phyloP scores from a whole-genome alignment of 2,888 invertebrate genomes.

The Tachina lurida region DNA sequence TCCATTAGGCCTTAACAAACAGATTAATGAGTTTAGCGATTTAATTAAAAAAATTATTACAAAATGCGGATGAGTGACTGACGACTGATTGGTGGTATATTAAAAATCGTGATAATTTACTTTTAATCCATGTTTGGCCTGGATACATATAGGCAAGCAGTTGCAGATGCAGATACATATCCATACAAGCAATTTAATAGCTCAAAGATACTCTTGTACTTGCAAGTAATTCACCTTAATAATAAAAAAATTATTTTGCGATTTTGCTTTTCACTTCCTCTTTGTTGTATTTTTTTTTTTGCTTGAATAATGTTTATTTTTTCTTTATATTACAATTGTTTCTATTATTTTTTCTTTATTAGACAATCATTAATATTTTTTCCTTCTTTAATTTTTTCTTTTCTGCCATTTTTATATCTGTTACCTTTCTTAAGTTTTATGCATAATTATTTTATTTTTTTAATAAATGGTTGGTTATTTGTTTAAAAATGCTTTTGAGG shows the following conservation, averaged over 20 bases:
- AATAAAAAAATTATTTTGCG: constrained; percentile 24
- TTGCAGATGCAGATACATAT: neutral
- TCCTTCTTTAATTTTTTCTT: constrained; percentile 25
- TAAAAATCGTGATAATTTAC: constrained; percentile 33
- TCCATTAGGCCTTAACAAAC: constrained; percentile 10
- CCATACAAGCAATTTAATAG: constrained; percentile 15
- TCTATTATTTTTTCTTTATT: constrained; percentile 25
- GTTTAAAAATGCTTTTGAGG: constrained; percentile 10
- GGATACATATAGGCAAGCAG: constrained; percentile 4
- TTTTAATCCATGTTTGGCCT: constrained; percentile 61
- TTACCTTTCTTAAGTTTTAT: constrained; percentile 19
- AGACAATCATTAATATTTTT: constrained; percentile 36
- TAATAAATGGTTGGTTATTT: constrained; percentile 40
- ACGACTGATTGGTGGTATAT: neutral
- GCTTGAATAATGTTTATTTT: constrained; percentile 19
- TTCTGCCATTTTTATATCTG: constrained; percentile 13
- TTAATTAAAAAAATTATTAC: constrained; percentile 20
- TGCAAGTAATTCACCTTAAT: constrained; percentile 39
- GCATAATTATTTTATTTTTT: constrained; percentile 36
- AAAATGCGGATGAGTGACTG: constrained; percentile 13
- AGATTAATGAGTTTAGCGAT: constrained; percentile 4
- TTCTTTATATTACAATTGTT: constrained; percentile 12
- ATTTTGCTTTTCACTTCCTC: constrained; percentile 64
- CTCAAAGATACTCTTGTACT: neutral
- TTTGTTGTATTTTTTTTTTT: constrained; percentile 40